Percentiles rank a stretch among this genome's conserved stretches.
These are phyloP conservation scores for Hylomyscus alleni DNA, from an alignment of 2,797 vertebrate genomes.

Conservation along the genomic window DNA sequence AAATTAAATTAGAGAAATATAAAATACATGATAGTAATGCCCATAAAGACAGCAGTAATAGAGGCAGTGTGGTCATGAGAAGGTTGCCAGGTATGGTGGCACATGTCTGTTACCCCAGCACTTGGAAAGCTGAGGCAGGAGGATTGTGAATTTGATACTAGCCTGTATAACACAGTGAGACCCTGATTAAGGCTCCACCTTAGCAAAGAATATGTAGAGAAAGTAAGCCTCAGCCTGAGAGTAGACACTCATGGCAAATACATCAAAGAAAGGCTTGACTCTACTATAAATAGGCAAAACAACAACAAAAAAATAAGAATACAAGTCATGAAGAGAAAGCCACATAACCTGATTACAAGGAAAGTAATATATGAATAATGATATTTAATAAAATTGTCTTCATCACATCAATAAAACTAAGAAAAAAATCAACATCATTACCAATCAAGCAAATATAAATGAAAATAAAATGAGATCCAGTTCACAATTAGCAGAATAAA, in stretches of 20 bases:
- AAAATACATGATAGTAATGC: not conserved
- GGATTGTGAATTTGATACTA: not conserved
- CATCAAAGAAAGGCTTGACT: not conserved
- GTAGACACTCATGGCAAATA: not conserved
- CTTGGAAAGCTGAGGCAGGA: not conserved
- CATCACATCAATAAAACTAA: not conserved
- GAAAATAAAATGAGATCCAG: not conserved
- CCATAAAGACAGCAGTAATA: not conserved
- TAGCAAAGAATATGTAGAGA: not conserved
- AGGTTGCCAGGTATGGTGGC: not conserved
- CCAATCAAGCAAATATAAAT: not conserved
- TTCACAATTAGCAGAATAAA: not conserved
- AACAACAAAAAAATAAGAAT: not conserved
- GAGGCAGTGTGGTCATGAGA: not conserved
- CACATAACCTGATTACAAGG: not conserved
- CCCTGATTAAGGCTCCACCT: not conserved
- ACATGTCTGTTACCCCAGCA: not conserved
- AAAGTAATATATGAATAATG: not conserved
- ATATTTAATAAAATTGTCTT: not conserved
- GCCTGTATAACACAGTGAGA: not conserved
- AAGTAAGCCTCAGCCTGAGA: not conserved
- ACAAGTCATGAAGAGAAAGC: not conserved
- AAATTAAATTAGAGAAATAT: not conserved
- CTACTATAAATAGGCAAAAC: not conserved
- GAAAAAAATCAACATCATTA: not conserved